Conservation (phyloP, 2,888 invertebrate species). For the Sicus ferrugineus region DNA sequence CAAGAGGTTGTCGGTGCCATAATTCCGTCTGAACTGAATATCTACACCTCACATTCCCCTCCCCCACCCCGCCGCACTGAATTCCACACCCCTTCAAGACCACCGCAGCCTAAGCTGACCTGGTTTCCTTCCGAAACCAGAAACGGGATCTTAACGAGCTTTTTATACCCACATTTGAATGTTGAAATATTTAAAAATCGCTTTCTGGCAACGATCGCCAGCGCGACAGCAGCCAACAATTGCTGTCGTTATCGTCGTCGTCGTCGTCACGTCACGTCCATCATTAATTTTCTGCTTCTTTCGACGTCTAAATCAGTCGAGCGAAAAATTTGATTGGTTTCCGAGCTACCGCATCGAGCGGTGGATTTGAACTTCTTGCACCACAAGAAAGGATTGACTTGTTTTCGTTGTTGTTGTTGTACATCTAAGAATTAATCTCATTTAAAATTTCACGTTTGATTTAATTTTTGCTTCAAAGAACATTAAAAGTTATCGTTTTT, state of each 20-base stretch:
- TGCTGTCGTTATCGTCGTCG: neutral
- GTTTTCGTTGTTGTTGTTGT: constrained; percentile 7
- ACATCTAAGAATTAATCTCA: neutral
- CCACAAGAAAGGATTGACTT: no score
- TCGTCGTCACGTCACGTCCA: constrained; percentile 24
- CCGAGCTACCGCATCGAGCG: constrained; percentile 19
- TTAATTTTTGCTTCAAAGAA: neutral
- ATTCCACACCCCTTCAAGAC: neutral
- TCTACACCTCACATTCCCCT: neutral
- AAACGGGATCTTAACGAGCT: constrained; percentile 33
- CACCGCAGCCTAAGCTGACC: constrained; percentile 9
- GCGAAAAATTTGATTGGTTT: constrained; percentile 32
- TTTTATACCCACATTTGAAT: constrained; percentile 20
- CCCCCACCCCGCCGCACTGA: neutral
- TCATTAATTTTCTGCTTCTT: constrained; percentile 15
- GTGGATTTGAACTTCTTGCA: neutral
- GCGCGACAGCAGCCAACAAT: neutral
- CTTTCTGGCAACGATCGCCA: neutral
- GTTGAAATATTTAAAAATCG: neutral
- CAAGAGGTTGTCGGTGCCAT: neutral
- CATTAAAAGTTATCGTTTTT: neutral
- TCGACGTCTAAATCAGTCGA: constrained; percentile 21
- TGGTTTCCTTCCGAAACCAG: constrained; percentile 1
- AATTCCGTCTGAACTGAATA: neutral
- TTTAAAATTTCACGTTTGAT: neutral